Conservation (phyloP, 64 coral and sea anemone species). For the Dendrophyllia cribrosa region DNA sequence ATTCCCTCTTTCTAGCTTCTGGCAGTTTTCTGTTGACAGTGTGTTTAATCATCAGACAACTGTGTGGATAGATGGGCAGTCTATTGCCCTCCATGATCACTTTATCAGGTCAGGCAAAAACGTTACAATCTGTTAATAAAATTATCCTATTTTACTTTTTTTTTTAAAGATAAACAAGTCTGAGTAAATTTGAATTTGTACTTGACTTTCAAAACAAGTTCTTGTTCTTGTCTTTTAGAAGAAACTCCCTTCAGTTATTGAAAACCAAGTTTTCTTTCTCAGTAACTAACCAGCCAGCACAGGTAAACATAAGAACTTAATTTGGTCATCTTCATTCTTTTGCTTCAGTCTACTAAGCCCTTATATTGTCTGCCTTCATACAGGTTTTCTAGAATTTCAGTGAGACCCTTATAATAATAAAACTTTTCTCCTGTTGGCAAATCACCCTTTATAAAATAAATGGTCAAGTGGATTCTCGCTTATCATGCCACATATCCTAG, state of each 20-base stretch:
- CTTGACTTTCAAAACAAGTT: background rate
- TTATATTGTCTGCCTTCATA: background rate
- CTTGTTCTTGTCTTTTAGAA: background rate
- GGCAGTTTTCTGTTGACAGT: slow-evolving; percentile 14
- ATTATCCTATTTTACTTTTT: too few species aligned
- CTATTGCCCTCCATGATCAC: slow-evolving; percentile 40
- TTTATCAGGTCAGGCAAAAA: slow-evolving; percentile 45
- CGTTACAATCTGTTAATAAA: too few species aligned
- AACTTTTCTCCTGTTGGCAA: too few species aligned
- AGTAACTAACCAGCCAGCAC: background rate
- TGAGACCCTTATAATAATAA: too few species aligned
- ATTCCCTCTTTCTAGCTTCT: slow-evolving; percentile 24
- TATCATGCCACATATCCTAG: too few species aligned
- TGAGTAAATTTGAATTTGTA: too few species aligned
- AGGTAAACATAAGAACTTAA: background rate
- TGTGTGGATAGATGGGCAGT: slow-evolving; percentile 56
- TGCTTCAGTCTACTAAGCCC: too few species aligned
- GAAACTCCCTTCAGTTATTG: slow-evolving; percentile 3
- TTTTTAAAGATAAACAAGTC: too few species aligned
- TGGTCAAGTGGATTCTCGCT: too few species aligned
- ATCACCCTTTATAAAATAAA: too few species aligned
- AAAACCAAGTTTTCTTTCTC: slow-evolving; percentile 4
- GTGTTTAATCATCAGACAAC: slow-evolving; percentile 10
- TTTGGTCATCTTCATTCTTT: too few species aligned
- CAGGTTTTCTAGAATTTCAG: too few species aligned